Conservation (phyloP, 2,113 vertebrate genomes). For the Lamprologus lemairii region DNA sequence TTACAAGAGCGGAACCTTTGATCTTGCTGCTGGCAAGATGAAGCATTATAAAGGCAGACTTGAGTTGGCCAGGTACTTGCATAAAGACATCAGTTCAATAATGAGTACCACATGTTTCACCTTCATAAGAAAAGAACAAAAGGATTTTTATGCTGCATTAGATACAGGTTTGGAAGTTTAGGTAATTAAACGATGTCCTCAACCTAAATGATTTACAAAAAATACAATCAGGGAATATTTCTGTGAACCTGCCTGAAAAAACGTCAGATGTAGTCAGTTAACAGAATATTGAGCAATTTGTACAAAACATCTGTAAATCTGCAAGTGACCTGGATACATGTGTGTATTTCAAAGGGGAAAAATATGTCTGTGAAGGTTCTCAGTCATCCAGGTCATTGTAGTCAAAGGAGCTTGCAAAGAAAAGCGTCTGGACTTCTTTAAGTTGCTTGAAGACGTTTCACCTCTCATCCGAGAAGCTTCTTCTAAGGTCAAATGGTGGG, state of each 20-base stretch:
- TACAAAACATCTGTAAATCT: neutral
- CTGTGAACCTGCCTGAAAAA: neutral
- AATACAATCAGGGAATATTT: neutral
- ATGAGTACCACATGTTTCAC: conserved; percentile 20
- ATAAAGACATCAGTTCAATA: neutral
- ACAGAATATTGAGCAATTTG: neutral
- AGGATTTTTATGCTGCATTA: neutral
- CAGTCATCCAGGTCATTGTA: neutral
- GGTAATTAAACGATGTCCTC: neutral
- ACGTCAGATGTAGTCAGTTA: neutral
- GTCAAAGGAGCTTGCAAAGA: neutral
- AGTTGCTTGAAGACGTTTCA: neutral
- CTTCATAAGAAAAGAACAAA: neutral
- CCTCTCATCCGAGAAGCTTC: neutral
- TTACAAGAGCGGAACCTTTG: neutral
- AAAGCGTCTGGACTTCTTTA: neutral
- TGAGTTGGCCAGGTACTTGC: neutral
- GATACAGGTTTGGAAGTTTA: neutral
- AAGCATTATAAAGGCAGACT: neutral
- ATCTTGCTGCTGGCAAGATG: conserved; percentile 8
- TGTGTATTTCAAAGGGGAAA: neutral
- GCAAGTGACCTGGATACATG: neutral
- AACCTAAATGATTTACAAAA: neutral
- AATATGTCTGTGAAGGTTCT: neutral
- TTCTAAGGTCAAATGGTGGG: neutral